Evolutionary conservation across 2,113 vertebrate species (phyloP), one percentile per base, ranked within the genome.

Genomic region (Notiomystis cincta): DNA sequence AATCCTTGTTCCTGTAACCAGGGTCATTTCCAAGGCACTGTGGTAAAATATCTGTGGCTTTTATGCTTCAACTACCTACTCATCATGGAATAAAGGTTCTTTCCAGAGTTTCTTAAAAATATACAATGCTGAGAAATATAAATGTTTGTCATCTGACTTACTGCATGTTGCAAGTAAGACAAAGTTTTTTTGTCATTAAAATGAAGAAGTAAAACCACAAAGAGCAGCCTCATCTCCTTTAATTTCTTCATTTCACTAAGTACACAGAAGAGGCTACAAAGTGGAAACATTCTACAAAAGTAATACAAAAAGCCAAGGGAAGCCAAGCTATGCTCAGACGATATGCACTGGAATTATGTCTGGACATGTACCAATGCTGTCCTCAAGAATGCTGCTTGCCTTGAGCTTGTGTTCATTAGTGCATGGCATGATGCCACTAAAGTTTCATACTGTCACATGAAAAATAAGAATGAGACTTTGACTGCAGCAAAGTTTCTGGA

Each of bases 91-190:
- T 75, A 82, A 93, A 94, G 84, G 89, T 94, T 94, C 78, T 96
- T 93, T 94, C 91, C 91, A 95, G 33, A 42, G 54, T 95, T 95
- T 96, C 83, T 95, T 89, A 81, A 93, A 95, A 95, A 47, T 91
- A 82, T 20, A 33, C 44, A 53, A 25, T 95, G 95, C 60, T 82
- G 72, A 94, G 82, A 95, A 96, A 69, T 76, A 87, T 5, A 82
- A 78, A 57, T 56, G 15, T 76, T 75, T 95, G 92, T 96, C 85
- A 96, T 80, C 92, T 91, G 91, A 94, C 75, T 96, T 88, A 89
- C 86, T 72, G 90, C 62, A 78, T 28, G 22, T 78, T 91, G 81
- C 81, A 54, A 80, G 33, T 54, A 66, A 45, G 40, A 81, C 65
- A 73, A 73, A 77, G 8, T 42, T 87, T 96, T 96, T 96, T 40